Evolutionary conservation across 2,888 invertebrate genomes (phyloP).

Genomic region (Ethmia dodecea): DNA sequence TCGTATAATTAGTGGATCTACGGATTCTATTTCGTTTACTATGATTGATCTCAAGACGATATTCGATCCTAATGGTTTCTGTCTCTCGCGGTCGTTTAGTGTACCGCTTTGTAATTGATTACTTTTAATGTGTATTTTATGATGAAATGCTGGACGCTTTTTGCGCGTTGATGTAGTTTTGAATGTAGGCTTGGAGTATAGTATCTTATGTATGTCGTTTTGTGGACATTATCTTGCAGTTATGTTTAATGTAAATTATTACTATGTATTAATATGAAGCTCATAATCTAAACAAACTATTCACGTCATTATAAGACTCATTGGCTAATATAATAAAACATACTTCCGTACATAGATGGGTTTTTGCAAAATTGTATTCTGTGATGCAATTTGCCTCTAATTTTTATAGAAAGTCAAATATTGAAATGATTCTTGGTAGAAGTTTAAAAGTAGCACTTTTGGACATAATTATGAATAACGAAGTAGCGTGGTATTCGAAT

Average conservation of each 20-base stretch:
- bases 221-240: constrained; percentile 59
- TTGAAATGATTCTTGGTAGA: constrained; percentile 35
- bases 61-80: constrained; percentile 69
- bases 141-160: constrained; percentile 59
- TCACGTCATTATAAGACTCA: constrained; percentile 33
- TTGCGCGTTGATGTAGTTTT: constrained; percentile 65
- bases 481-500: constrained; percentile 65
- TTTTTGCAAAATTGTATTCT: constrained; percentile 1
- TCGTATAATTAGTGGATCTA: constrained; percentile 45
- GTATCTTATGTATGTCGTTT: constrained; percentile 59
- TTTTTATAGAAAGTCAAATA: constrained; percentile 30
- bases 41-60: constrained; percentile 74
- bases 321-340: constrained; percentile 29
- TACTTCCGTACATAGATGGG: background rate
- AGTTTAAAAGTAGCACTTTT: constrained; percentile 60
- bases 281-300: constrained; percentile 45
- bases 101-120: constrained; percentile 53
- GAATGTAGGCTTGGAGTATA: constrained; percentile 58
- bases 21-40: constrained; percentile 52
- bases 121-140: constrained; percentile 59
- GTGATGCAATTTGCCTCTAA: constrained; percentile 1
- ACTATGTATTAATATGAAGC: constrained; percentile 49
- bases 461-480: constrained; percentile 61
- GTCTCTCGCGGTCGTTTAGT: constrained; percentile 55
- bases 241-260: constrained; percentile 69